Percentiles rank a stretch among this genome's conserved stretches.
These are phyloP conservation scores for Chydorus sphaericus DNA, from an alignment of 2,888 invertebrate species.

Conservation along the genomic window DNA sequence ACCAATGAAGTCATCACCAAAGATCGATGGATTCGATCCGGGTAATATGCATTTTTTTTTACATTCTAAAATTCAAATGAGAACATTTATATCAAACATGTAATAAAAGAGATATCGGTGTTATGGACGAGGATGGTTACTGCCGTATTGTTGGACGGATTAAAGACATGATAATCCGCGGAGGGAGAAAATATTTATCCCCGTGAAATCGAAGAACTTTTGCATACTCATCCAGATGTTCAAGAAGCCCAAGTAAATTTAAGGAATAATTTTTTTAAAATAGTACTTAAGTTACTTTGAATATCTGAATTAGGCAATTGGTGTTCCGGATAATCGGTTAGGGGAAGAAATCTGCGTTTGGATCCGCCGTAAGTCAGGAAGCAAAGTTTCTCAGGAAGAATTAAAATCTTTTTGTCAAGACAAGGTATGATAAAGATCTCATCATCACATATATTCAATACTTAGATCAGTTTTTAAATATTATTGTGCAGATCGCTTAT, in stretches of 20 bases:
- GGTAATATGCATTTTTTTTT: constrained; percentile 33
- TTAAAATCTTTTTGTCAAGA: constrained; percentile 47
- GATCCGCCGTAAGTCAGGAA: constrained; percentile 40
- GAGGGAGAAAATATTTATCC: constrained; percentile 75
- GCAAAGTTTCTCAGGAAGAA: constrained; percentile 39
- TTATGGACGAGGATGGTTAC: constrained; percentile 51
- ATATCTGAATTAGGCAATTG: constrained; percentile 40
- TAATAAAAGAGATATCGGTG: constrained; percentile 47
- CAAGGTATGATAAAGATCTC: constrained; percentile 27
- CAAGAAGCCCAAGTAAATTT: constrained; percentile 50
- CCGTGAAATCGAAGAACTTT: constrained; percentile 55
- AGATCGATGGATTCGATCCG: constrained; percentile 66
- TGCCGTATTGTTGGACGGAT: constrained; percentile 52
- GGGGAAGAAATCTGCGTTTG: constrained; percentile 65
- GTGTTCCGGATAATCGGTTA: constrained; percentile 55
- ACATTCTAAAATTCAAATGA: neutral
- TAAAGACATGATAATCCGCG: constrained; percentile 64
- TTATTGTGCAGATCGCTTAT: constrained; percentile 41
- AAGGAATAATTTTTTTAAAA: neutral
- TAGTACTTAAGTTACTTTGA: neutral
- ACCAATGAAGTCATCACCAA: constrained; percentile 48
- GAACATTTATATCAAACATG: neutral
- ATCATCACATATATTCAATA: neutral
- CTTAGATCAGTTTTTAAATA: neutral
- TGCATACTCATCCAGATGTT: constrained; percentile 57